Conservation (phyloP, 2,113 vertebrate genomes). For the Raphicerus campestris region DNA sequence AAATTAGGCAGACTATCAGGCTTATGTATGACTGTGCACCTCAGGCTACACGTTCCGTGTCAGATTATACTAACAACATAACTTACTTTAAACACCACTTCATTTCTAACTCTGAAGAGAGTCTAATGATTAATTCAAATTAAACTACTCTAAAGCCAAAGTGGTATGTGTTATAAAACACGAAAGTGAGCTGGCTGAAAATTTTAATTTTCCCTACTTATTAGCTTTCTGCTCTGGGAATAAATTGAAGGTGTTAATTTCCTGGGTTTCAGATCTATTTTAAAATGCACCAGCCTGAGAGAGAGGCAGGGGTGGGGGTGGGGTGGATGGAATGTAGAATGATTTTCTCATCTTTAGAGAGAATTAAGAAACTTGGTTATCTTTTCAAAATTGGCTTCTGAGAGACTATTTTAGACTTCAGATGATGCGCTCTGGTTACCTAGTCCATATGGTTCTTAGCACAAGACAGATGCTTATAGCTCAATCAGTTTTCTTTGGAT, state of each 20-base stretch:
- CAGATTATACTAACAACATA: conserved; percentile 27
- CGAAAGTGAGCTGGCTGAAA: conserved; percentile 17
- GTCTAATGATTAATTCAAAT: conserved; percentile 63
- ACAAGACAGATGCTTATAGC: neutral
- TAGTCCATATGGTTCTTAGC: neutral
- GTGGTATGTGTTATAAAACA: conserved; percentile 59
- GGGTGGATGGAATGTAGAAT: neutral
- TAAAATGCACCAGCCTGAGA: neutral
- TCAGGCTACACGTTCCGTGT: neutral
- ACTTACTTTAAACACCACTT: conserved; percentile 46
- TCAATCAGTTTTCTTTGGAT: neutral
- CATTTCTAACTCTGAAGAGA: conserved; percentile 20
- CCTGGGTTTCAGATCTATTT: conserved; percentile 55
- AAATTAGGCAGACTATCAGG: neutral
- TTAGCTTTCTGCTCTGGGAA: conserved; percentile 60
- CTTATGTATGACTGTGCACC: neutral
- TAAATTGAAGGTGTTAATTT: conserved; percentile 58
- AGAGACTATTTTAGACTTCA: neutral
- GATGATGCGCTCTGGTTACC: neutral
- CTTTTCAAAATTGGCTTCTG: neutral
- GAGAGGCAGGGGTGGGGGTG: neutral
- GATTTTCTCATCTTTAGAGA: neutral
- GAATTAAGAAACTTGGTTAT: neutral
- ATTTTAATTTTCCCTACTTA: conserved; percentile 59
- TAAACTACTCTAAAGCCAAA: conserved; percentile 56